Conservation (phyloP, 2,888 invertebrate genomes). For the Slavum lentiscoides region DNA sequence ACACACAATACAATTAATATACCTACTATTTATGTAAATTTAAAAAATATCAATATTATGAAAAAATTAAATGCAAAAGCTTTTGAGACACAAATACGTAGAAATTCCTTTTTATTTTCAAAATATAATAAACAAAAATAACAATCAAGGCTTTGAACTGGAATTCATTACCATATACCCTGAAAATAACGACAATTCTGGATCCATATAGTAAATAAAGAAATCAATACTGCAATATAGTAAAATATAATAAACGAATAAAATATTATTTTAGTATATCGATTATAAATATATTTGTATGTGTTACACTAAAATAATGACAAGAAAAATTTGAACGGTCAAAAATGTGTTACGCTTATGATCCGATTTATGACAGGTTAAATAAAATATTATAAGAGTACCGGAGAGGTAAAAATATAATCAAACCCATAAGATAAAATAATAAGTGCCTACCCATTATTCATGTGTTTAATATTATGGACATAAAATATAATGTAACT, state of each 20-base stretch:
- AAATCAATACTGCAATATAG: background rate
- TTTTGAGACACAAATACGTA: background rate
- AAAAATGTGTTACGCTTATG: too few relatives aligned
- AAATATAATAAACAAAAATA: background rate
- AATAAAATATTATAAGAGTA: background rate
- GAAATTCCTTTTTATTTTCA: background rate
- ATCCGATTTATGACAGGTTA: too few relatives aligned
- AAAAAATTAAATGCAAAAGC: background rate
- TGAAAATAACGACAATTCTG: background rate
- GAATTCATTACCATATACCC: background rate
- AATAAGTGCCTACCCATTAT: background rate
- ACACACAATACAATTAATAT: slow-evolving; percentile 2
- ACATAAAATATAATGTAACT: background rate
- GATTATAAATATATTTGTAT: too few relatives aligned
- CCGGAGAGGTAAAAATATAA: too few relatives aligned
- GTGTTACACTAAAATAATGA: too few relatives aligned
- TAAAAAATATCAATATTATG: background rate
- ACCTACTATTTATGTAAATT: background rate
- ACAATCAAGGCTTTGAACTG: background rate
- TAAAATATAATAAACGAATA: too few relatives aligned
- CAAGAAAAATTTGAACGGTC: too few relatives aligned
- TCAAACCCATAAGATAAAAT: too few relatives aligned
- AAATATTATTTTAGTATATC: too few relatives aligned
- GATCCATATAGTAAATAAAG: too few relatives aligned
- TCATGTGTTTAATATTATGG: background rate